Evolutionary conservation across 2,113 vertebrate genomes (phyloP).

Genomic region (Chaetura pelagica): DNA sequence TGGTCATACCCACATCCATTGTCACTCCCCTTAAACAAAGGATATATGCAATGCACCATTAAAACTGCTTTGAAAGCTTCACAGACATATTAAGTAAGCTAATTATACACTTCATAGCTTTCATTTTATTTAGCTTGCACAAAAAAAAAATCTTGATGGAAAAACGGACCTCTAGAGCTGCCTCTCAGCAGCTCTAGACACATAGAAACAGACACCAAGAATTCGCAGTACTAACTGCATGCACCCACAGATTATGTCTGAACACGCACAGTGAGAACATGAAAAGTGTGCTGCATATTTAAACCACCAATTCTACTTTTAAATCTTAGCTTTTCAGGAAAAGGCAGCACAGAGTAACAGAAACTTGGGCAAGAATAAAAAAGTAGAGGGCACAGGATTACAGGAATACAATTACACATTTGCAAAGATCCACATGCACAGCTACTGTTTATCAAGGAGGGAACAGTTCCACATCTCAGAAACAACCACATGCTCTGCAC

Average conservation of each 20-base stretch:
- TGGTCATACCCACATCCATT: slow-evolving; percentile 99
- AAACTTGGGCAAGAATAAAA: background rate
- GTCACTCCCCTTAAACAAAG: slow-evolving; percentile 90
- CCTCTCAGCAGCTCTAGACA: background rate
- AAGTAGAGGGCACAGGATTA: background rate
- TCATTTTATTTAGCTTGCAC: background rate
- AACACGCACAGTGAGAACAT: background rate
- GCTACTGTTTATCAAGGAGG: background rate
- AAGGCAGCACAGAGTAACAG: background rate
- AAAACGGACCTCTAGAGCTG: background rate
- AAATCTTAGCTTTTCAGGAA: background rate
- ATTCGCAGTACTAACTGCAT: background rate
- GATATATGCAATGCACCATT: background rate
- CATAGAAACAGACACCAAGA: background rate
- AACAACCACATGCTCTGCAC: background rate
- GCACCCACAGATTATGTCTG: background rate
- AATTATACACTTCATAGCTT: background rate
- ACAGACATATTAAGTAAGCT: background rate
- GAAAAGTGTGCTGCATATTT: background rate
- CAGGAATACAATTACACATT: background rate
- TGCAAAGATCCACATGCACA: background rate
- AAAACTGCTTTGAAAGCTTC: background rate
- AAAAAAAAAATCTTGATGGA: background rate
- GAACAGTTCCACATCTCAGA: background rate
- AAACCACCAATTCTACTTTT: background rate